Evolutionary conservation across 2,797 vertebrate species (phyloP).

Genomic region (Sebastes wilsoni): DNA sequence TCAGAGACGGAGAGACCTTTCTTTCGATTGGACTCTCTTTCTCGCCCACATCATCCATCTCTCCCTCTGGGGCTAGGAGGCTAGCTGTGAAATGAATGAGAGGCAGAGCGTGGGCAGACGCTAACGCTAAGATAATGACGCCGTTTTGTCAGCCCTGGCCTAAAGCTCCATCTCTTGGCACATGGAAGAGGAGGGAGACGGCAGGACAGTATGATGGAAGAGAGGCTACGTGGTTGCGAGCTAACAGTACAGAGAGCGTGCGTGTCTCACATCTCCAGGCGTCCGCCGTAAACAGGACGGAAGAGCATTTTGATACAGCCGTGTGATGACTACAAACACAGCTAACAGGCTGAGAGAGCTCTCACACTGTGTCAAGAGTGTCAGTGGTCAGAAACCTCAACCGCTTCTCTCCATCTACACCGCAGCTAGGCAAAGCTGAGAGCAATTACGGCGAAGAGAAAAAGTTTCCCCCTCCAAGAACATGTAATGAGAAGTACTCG

Average conservation of each 20-base stretch:
- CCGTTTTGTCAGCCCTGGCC: constrained; percentile 73
- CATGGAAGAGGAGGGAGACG: constrained; percentile 57
- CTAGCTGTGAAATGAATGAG: constrained; percentile 75
- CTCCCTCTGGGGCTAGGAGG: constrained; percentile 60
- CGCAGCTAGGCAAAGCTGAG: constrained; percentile 1
- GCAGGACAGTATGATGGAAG: constrained; percentile 45
- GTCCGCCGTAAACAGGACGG: neutral
- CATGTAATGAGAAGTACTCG: constrained; percentile 31
- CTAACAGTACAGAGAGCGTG: constrained; percentile 21
- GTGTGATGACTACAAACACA: constrained; percentile 40
- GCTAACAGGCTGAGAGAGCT: constrained; percentile 39
- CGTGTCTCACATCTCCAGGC: constrained; percentile 29
- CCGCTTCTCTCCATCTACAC: constrained; percentile 31
- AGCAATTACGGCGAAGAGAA: constrained; percentile 33
- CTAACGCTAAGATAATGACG: constrained; percentile 76
- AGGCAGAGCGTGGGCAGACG: constrained; percentile 72
- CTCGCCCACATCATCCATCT: constrained; percentile 59
- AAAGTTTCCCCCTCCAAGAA: constrained; percentile 26
- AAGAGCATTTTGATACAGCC: neutral
- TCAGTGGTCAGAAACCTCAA: constrained; percentile 53
- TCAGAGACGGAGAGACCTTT: constrained; percentile 51
- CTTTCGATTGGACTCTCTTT: constrained; percentile 38
- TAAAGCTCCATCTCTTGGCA: constrained; percentile 66
- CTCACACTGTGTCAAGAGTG: constrained; percentile 35
- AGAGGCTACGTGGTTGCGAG: constrained; percentile 15